Percentiles rank a stretch among this genome's conserved stretches.
phyloP scores from a whole-genome alignment of 23 tunicate genomes.

The Botrylloides violaceus region DNA sequence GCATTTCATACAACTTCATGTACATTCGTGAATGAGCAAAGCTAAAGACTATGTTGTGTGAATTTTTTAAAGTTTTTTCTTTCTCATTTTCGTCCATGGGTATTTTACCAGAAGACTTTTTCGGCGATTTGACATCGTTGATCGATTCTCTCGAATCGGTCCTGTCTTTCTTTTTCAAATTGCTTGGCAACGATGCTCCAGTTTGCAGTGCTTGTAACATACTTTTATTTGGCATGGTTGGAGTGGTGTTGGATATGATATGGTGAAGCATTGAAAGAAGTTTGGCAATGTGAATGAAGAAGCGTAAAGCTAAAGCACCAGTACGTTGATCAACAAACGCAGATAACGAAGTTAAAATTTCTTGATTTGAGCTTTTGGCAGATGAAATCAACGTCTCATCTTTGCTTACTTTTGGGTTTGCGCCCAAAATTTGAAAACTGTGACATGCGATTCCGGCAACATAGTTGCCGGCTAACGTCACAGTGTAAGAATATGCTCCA shows the following conservation, averaged over 20 bases:
- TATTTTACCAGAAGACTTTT: slow-evolving; percentile 10
- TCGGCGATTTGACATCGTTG: background rate
- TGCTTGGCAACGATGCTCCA: slow-evolving; percentile 46
- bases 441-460: slow-evolving; percentile 51
- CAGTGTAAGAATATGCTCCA: slow-evolving; percentile 40
- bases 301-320: slow-evolving; percentile 28
- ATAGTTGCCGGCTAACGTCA: slow-evolving; percentile 59
- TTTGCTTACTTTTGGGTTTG: slow-evolving; percentile 4
- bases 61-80: slow-evolving; percentile 49
- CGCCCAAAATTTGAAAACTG: slow-evolving; percentile 27
- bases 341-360: background rate
- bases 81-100: slow-evolving; percentile 13
- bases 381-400: background rate
- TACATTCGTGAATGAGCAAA: slow-evolving; percentile 23
- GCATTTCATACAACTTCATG: slow-evolving; percentile 54
- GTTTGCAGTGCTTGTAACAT: slow-evolving; percentile 37
- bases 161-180: slow-evolving; percentile 57
- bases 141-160: background rate
- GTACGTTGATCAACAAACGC: slow-evolving; percentile 26
- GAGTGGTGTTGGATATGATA: slow-evolving; percentile 52
- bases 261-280: slow-evolving; percentile 69
- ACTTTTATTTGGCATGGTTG: slow-evolving; percentile 48
- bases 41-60: background rate
- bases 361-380: background rate
- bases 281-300: slow-evolving; percentile 54